Base-by-base conservation (phyloP, 2,888 invertebrate species). In the Pollenia labialis region DNA sequence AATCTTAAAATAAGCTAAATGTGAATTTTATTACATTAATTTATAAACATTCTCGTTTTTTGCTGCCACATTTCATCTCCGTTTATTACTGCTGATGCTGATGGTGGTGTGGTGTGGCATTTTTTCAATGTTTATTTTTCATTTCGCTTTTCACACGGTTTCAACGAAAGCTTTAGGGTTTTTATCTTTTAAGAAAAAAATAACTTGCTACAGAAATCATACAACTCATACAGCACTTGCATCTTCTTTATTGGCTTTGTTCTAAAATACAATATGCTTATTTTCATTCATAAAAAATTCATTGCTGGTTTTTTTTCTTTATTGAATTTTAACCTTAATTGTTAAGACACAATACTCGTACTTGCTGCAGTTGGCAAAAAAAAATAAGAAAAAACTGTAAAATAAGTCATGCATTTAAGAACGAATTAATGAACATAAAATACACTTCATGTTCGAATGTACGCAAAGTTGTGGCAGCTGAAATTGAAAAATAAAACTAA, bases 1-100 rank as follows among this genome's bases (percentile, higher is more conserved):
- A 84, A 87, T 87, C 84, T 81, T 81, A 69, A 76, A 87, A 84
- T 87, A 81, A 81, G 84, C 84, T 84, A 68, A 84, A 81, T 77
- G 56, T 60, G 72, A 81, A 84, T 84, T 77, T 77, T 81, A 81
- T 84, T 74, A 77, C 72, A 87, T 84, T 87, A 74, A 81, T 62
- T 77, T 77, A 71, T 64, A 75, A 79, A 74, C 66, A 74, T 48
- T 77, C 68, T 64, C 54, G 4, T 40, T 8, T 9, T 16, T 44
- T 12, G 48, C 32, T 23, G 14, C 42, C 14, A 23, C 32, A 52
- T 46, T 7, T 32, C 69, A 69, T 60, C 60, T 46, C 60, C 40
- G 69, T 69, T 68, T 64, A 58, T 68, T 56, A 40, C 44, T 48
- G 46, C 48, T 60, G 48, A 48, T 32, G 32, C 14, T 48, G 32